Base-by-base conservation (phyloP, 2,888 invertebrate genomes). In the Trissolcus brochymenae region DNA sequence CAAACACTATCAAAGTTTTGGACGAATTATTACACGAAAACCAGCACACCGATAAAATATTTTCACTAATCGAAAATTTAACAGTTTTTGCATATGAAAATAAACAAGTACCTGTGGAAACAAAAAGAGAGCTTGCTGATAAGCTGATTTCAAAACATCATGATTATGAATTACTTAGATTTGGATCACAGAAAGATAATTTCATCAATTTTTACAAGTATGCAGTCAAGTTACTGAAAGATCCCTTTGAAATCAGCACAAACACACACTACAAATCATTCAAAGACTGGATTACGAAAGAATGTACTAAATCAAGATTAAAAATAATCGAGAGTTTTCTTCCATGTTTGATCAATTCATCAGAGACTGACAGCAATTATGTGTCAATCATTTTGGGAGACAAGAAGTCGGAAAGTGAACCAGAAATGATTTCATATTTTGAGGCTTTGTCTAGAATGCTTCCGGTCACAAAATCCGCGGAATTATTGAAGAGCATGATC, bases 21-120 rank as follows among this genome's bases (percentile, higher is more conserved):
- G 79, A 82, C 1, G 70, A 79, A 6, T 56, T 82, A 1, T 54
- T 85, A 9, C 75, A 35, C 11, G 14, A 65, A 43, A 46, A 68
- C 40, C 46, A 74, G 4, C 81, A 86, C 74, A 79, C 86, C 1
- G 79, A 83, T 1, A 78, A 84, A 50, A 72, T 87, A 4, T 74
- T 90, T 0, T 78, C 79, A 7, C 80, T 88, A 1, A 65, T 87
- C 1, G 87, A 88, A 50, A 85, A 87, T 54, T 53, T 89, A 0
- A 65, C 86, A 0, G 71, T 85, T 1, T 86, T 84, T 54, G 71
- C 84, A 3, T 81, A 84, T 50, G 82, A 79, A 1, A 78, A 84
- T 59, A 85, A 80, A 67, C 78, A 67, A 14, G 21, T 66, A 3
- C 67, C 80, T 43, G 40, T 59, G 2, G 72, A 82, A 16, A 29